Evolutionary conservation across 2,113 vertebrate species (phyloP).

Genomic region (Elgaria multicarinata): DNA sequence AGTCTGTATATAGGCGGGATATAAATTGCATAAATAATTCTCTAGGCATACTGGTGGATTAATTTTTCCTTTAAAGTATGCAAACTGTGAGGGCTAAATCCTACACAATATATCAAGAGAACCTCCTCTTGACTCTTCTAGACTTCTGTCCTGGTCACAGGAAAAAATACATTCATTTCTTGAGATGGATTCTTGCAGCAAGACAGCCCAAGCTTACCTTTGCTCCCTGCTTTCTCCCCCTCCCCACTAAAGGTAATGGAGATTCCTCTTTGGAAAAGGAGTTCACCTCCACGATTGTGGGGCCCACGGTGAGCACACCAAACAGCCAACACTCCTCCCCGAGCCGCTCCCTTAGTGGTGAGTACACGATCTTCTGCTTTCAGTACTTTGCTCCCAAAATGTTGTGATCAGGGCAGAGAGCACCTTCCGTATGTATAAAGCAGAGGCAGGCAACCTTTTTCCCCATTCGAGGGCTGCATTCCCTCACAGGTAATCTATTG

Average conservation of each 20-base stretch:
- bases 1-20: no score
- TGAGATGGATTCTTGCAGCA: not conserved
- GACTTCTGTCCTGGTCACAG: not conserved
- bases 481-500: no score
- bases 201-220: conserved; percentile 30
- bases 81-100: not conserved
- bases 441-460: not conserved
- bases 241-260: conserved; percentile 85
- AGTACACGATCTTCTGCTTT: conserved; percentile 60
- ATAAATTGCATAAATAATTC: no score
- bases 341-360: conserved; percentile 90
- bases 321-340: conserved; percentile 94
- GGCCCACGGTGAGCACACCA: conserved; percentile 87
- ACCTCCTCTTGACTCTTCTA: not conserved
- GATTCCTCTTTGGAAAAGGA: conserved; percentile 93
- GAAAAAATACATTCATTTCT: conserved; percentile 1
- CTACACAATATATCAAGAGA: not conserved
- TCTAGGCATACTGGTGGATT: not conserved
- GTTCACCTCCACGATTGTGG: conserved; percentile 85
- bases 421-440: not conserved
- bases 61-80: not conserved
- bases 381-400: not conserved
- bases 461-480: not conserved
- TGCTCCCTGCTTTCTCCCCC: conserved; percentile 42
- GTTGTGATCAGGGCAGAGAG: not conserved